Evolutionary conservation across 2,113 vertebrate genomes (phyloP).

Genomic region (Hemicordylus capensis): DNA sequence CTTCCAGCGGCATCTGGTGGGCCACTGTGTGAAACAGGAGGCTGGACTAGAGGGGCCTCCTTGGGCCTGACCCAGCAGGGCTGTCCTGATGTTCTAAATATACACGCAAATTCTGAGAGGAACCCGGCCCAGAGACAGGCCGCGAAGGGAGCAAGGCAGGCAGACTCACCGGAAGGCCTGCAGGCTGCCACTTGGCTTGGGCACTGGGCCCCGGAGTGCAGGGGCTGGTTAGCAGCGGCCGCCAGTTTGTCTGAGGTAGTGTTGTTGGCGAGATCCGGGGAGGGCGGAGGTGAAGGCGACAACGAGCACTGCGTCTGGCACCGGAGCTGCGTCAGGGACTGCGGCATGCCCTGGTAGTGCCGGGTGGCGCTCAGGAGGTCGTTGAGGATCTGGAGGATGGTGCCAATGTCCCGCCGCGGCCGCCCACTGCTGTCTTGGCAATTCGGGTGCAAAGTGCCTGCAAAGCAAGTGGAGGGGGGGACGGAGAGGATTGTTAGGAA

Average conservation of each 20-base stretch:
- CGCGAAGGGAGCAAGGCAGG: neutral
- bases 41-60: no score
- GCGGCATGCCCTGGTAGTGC: constrained; percentile 98
- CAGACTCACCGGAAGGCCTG: constrained; percentile 88
- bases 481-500: neutral
- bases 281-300: constrained; percentile 75
- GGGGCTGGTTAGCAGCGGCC: constrained; percentile 54
- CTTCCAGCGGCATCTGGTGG: no score
- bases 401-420: constrained; percentile 93
- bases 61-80: no score
- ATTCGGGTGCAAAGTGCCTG: constrained; percentile 98
- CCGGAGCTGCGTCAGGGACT: constrained; percentile 93
- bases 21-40: no score
- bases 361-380: constrained; percentile 96
- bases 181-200: constrained; percentile 94
- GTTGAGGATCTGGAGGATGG: constrained; percentile 98
- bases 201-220: constrained; percentile 83
- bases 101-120: no score
- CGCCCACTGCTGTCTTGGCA: constrained; percentile 97
- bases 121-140: no score
- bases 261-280: constrained; percentile 86
- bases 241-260: constrained; percentile 81
- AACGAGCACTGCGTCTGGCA: constrained; percentile 93
- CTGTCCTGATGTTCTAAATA: no score
- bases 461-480: neutral